Percentiles rank a stretch among this genome's conserved stretches.
These are phyloP conservation scores for Nomada fucata DNA, from an alignment of 2,888 invertebrate species.

Conservation along the genomic window DNA sequence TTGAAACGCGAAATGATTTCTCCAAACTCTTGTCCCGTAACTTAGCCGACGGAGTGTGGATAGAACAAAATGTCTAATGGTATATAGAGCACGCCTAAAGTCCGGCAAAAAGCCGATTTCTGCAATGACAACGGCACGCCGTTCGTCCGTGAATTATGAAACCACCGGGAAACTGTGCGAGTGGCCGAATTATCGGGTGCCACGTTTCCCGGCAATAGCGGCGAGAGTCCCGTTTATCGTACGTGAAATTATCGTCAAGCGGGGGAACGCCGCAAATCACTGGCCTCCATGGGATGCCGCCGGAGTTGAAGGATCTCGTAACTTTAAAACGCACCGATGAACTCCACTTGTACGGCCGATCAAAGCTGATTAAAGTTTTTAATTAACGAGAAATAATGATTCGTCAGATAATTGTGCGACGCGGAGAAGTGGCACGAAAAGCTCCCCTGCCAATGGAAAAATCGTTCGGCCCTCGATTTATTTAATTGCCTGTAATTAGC, in stretches of 20 bases:
- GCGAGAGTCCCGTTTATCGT: neutral
- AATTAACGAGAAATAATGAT: constrained; percentile 74
- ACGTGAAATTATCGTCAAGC: neutral
- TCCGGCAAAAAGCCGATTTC: neutral
- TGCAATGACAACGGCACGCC: neutral
- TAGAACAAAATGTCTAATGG: neutral
- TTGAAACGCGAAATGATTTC: no score
- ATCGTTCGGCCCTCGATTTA: constrained; percentile 51
- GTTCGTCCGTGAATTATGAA: neutral
- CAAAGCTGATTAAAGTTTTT: constrained; percentile 74
- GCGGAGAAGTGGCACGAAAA: neutral
- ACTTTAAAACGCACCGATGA: constrained; percentile 10
- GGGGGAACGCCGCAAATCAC: neutral
- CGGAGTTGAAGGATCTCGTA: neutral
- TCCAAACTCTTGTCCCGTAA: no score
- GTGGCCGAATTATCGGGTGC: neutral
- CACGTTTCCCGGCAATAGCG: neutral
- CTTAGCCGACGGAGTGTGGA: neutral
- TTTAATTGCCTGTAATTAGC: constrained; percentile 64
- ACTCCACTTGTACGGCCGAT: neutral
- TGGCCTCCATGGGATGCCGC: neutral
- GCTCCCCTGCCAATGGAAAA: constrained; percentile 28
- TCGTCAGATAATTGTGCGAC: constrained; percentile 61
- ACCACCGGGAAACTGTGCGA: neutral
- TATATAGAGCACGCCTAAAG: neutral